These are phyloP conservation scores for Elegia similella DNA, from an alignment of 2,888 invertebrate species.

Conservation along the genomic window DNA sequence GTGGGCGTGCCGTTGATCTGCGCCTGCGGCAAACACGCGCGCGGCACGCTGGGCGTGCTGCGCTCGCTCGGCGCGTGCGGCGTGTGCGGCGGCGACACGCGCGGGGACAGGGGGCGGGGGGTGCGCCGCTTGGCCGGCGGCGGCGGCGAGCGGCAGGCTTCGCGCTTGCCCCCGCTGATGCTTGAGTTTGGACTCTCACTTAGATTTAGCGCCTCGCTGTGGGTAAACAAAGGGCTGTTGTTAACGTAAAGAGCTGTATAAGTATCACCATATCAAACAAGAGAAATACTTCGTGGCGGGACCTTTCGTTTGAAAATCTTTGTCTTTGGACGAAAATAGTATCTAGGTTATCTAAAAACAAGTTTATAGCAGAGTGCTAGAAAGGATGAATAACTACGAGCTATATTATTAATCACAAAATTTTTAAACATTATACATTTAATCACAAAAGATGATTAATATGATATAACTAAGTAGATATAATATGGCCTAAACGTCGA, in stretches of 20 bases:
- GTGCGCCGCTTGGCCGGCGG: conserved; percentile 83
- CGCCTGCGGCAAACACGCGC: conserved; percentile 34
- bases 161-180: conserved; percentile 63
- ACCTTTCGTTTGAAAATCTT: no score
- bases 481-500: no score
- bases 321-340: no score
- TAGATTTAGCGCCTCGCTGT: conserved; percentile 92
- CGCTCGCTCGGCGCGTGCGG: conserved; percentile 30
- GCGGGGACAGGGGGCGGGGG: conserved; percentile 56
- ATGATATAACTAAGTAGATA: no score
- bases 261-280: no score
- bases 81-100: conserved; percentile 41
- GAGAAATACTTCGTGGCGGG: no score
- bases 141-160: conserved; percentile 78
- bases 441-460: no score
- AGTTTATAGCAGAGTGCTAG: no score
- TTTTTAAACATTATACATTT: no score
- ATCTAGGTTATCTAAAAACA: no score
- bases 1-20: conserved; percentile 36
- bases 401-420: no score
- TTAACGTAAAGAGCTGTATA: neutral
- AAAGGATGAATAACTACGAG: no score
- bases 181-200: conserved; percentile 82
- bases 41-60: conserved; percentile 29
- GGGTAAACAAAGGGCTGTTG: conserved; percentile 9